Percentiles rank a stretch among this genome's conserved stretches.
Evolutionary conservation across 2,888 invertebrate species (phyloP).

Genomic region (Toxonevra muliebris): DNA sequence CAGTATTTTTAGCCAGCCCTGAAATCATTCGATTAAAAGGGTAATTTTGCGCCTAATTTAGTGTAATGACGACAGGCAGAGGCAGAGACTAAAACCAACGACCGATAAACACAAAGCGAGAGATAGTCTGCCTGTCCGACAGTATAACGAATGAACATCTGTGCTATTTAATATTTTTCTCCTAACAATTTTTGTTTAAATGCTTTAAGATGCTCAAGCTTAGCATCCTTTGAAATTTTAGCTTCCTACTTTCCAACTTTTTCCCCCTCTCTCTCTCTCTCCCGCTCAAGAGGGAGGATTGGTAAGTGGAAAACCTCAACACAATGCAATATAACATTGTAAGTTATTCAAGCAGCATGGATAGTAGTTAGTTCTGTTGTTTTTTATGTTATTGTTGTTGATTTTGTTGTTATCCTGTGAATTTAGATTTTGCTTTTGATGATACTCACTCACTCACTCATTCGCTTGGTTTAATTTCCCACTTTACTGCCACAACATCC

Average conservation of each 20-base stretch:
- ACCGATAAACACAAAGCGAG: neutral
- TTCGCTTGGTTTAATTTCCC: neutral
- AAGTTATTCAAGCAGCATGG: neutral
- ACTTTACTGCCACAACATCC: neutral
- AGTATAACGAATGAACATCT: too few relatives aligned
- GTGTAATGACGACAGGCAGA: conserved; percentile 3
- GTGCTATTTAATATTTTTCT: too few relatives aligned
- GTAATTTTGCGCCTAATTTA: conserved; percentile 9
- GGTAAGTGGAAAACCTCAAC: too few relatives aligned
- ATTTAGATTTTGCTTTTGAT: neutral
- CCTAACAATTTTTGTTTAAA: too few relatives aligned
- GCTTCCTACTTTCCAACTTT: too few relatives aligned
- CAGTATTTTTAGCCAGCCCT: neutral
- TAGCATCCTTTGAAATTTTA: too few relatives aligned
- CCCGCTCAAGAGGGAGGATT: too few relatives aligned
- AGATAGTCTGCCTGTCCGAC: too few relatives aligned
- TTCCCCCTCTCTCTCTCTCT: too few relatives aligned
- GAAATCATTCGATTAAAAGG: conserved; percentile 8
- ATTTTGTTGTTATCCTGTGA: neutral
- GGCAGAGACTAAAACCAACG: conserved; percentile 3
- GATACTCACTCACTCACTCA: conserved; percentile 1
- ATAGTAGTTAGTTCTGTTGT: conserved; percentile 20
- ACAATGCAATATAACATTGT: too few relatives aligned
- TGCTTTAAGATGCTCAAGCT: too few relatives aligned
- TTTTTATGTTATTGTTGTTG: conserved; percentile 12